phyloP scores from a whole-genome alignment of 2,113 vertebrate species.

The Phalacrocorax aristotelis region DNA sequence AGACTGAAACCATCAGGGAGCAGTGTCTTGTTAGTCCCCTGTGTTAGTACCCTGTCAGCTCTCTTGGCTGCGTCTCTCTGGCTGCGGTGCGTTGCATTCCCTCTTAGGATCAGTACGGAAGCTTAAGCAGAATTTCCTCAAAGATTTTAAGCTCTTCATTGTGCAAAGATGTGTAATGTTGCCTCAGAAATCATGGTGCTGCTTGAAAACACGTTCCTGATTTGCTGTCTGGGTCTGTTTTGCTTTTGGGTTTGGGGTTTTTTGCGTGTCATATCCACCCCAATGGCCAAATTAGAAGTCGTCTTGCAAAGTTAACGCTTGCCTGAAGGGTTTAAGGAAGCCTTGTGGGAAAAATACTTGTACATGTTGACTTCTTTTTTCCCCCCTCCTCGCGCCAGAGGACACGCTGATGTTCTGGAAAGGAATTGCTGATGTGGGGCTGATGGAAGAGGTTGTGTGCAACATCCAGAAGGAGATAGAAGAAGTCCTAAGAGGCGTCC shows the following conservation, averaged over 20 bases:
- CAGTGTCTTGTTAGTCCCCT: not conserved
- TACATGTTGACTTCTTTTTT: not conserved
- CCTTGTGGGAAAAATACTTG: not conserved
- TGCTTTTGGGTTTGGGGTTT: not conserved
- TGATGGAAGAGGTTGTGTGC: conserved; percentile 92
- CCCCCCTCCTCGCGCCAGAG: conserved; percentile 70
- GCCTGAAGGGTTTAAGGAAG: not conserved
- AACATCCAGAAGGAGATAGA: conserved; percentile 90
- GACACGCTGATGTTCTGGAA: conserved; percentile 90
- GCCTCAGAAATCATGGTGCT: not conserved
- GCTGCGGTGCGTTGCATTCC: not conserved
- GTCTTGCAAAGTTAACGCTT: not conserved
- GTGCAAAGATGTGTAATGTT: not conserved
- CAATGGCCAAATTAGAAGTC: not conserved
- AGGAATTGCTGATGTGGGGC: conserved; percentile 87
- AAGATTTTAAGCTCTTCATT: not conserved
- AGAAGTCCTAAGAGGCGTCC: conserved; percentile 84
- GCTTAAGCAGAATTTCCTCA: not conserved
- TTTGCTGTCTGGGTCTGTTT: not conserved
- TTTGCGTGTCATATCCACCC: not conserved
- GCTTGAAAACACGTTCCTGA: not conserved
- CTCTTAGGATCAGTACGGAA: not conserved
- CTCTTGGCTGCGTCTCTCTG: not conserved
- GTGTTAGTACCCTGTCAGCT: not conserved
- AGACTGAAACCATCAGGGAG: not conserved